phyloP scores from a whole-genome alignment of 2,888 invertebrate genomes.

The Leucania comma region DNA sequence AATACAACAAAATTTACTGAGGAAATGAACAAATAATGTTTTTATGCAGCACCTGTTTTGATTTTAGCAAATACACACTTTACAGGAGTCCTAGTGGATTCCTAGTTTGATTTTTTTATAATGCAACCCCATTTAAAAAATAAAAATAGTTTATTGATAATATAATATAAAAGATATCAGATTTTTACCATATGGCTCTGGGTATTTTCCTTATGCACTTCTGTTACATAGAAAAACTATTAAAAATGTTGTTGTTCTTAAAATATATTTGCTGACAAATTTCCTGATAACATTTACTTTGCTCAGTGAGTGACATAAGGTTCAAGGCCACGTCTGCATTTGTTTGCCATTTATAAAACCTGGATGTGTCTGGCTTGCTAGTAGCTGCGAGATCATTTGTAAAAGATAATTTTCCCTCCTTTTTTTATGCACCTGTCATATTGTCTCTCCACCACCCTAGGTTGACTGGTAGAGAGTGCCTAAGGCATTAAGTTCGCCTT shows the following conservation, averaged over 20 bases:
- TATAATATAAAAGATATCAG: no score
- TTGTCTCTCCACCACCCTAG: no score
- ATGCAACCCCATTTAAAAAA: no score
- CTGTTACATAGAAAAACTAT: not conserved
- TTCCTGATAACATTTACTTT: not conserved
- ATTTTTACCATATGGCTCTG: no score
- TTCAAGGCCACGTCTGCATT: not conserved
- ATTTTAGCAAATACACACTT: no score
- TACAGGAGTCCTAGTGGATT: no score
- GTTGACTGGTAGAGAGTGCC: no score
- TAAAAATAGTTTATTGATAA: no score
- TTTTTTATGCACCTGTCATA: no score
- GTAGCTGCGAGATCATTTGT: not conserved
- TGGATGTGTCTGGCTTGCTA: not conserved
- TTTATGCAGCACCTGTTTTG: no score
- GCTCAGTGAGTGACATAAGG: not conserved
- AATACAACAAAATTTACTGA: not conserved
- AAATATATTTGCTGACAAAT: not conserved
- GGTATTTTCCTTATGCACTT: slow-evolving; percentile 9
- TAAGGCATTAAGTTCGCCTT: no score
- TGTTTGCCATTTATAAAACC: not conserved
- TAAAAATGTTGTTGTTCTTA: not conserved
- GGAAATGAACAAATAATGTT: not conserved
- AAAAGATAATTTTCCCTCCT: not conserved
- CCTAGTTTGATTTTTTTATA: no score